These are phyloP conservation scores for Aphis craccivora DNA, from an alignment of 1,140 invertebrate species.

Conservation along the genomic window DNA sequence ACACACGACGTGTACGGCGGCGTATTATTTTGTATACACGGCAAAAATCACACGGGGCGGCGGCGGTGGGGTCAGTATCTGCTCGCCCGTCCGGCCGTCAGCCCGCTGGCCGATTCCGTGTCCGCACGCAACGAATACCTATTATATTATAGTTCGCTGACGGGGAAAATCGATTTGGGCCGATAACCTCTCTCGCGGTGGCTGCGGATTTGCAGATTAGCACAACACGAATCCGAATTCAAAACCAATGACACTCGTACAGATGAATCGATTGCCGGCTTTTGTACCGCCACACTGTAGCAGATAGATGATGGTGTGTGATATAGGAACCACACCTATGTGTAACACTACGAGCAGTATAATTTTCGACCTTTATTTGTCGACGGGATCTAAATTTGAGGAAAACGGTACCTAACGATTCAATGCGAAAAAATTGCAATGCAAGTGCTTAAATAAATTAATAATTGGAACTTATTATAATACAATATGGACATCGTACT, in stretches of 20 bases:
- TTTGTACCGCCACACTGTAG: not conserved
- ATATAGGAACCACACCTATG: too few relatives aligned
- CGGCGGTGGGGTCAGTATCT: not conserved
- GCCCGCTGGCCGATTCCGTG: not conserved
- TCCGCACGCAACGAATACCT: not conserved
- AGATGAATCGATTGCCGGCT: not conserved
- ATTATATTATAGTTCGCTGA: constrained; percentile 5
- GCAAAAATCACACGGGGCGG: not conserved
- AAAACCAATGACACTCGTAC: not conserved
- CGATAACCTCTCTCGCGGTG: constrained; percentile 2
- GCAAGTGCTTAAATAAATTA: not conserved
- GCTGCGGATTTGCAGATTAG: not conserved
- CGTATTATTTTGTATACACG: not conserved
- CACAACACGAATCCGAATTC: not conserved
- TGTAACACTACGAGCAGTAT: not conserved
- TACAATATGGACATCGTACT: not conserved
- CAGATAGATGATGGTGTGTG: too few relatives aligned
- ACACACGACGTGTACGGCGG: not conserved
- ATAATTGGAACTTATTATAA: not conserved
- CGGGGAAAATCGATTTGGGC: not conserved
- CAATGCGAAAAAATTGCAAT: not conserved
- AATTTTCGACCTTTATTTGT: not conserved
- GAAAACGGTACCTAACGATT: not conserved
- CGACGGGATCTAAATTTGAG: not conserved
- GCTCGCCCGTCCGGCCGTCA: not conserved